Base-by-base conservation (phyloP, 2,888 invertebrate genomes). In the Eupithecia subumbrata region DNA sequence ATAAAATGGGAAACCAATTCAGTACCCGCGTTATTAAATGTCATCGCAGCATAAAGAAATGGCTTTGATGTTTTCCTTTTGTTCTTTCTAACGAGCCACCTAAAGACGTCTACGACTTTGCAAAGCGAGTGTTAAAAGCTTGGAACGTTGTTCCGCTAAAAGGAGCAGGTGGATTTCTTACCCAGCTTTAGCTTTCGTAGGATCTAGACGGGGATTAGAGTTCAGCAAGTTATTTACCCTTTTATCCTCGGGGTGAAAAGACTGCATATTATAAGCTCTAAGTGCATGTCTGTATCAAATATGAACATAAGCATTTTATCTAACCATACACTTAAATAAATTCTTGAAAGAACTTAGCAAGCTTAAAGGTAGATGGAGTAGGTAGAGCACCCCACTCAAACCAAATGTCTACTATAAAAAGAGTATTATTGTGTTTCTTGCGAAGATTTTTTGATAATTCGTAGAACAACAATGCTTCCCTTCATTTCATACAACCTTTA, bases 61-160 rank as follows among this genome's bases (percentile, higher is more conserved):
- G 84, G 82, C 82, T 91, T 91, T 92, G 91, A 91, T 90, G 90
- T 91, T 84, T 84, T 84, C 84, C 85, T 90, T 91, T 92, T 92
- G 90, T 91, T 89, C 87, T 85, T 84, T 84, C 81, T 92, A 91
- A 92, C 91, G 91, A 91, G 90, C 87, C 85, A 85, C 83, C 83
- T 82, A 86, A 87, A 88, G 85, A 86, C 83, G 84, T 68, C 68
- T 81, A 83, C 79, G 82, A 76, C 82, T 82, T 83, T 82, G 78
- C 82, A 85, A 88, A 88, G 87, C 85, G 85, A 87, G 87, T 87
- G 88, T 86, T 87, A 88, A 88, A 88, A 84, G 83, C 84, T 82
- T 79, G 79, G 80, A 82, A 82, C 82, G 83, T 83, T 84, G 83
- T 84, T 85, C 82, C 83, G 81, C 83, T 86, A 86, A 87, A 87